Conservation (phyloP, 1,140 invertebrate genomes). For the Neotoxoptera formosana region DNA sequence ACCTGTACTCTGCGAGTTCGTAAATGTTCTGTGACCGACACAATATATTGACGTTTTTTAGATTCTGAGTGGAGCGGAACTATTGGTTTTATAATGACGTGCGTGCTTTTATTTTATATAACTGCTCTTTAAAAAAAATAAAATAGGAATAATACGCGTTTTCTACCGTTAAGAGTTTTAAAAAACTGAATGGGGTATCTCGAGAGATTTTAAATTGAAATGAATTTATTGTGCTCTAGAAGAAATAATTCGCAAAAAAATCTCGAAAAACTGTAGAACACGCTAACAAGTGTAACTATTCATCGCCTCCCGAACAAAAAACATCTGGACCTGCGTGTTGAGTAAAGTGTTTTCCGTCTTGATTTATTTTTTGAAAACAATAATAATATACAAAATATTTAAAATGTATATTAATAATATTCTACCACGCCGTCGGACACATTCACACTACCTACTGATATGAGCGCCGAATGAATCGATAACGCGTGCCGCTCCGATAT, state of each 20-base stretch:
- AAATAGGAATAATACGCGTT: neutral
- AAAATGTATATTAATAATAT: neutral
- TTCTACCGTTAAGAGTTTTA: neutral
- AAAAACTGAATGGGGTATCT: neutral
- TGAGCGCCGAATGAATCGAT: neutral
- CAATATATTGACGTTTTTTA: neutral
- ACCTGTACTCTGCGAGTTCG: neutral
- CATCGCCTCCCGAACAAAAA: neutral
- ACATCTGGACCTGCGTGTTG: neutral
- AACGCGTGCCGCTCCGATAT: neutral
- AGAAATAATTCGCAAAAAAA: neutral
- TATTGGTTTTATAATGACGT: neutral
- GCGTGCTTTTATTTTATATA: neutral
- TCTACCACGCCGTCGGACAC: neutral
- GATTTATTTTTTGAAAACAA: neutral
- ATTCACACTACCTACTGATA: neutral
- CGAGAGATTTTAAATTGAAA: neutral
- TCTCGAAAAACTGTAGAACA: neutral
- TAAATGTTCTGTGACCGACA: slow-evolving; percentile 10
- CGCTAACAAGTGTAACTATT: neutral
- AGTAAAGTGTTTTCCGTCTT: neutral
- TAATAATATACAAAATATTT: neutral
- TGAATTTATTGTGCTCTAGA: neutral
- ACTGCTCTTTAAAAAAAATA: neutral
- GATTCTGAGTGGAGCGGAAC: neutral